phyloP scores from a whole-genome alignment of 2,113 vertebrate species.

The Phocoena phocoena region DNA sequence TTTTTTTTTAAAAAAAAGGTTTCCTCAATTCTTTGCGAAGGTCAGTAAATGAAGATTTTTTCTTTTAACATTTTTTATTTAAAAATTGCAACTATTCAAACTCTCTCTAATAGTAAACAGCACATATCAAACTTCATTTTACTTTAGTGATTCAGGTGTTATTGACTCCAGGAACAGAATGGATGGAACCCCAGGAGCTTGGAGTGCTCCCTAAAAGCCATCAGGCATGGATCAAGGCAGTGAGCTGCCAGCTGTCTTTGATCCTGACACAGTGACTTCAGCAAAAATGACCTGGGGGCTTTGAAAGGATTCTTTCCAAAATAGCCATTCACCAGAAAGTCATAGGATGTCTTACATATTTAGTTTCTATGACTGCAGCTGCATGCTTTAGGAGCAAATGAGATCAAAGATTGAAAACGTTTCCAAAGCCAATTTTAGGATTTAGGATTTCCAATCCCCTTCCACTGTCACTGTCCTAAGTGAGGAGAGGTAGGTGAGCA shows the following conservation, averaged over 20 bases:
- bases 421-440: background rate
- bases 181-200: background rate
- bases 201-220: background rate
- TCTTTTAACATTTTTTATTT: background rate
- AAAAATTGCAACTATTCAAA: background rate
- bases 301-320: constrained; percentile 37
- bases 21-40: background rate
- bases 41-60: background rate
- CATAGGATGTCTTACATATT: background rate
- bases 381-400: background rate
- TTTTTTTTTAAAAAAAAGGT: background rate
- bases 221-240: background rate
- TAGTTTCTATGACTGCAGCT: background rate
- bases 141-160: background rate
- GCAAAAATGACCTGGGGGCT: background rate
- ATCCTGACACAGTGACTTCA: constrained; percentile 17
- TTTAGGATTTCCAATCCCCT: background rate
- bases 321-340: constrained; percentile 10
- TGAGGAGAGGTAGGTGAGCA: constrained; percentile 1
- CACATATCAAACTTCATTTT: constrained; percentile 29
- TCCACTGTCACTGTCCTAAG: background rate
- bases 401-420: background rate
- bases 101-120: background rate
- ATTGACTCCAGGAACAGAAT: background rate
- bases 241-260: constrained; percentile 51